Percentiles rank a stretch among this genome's conserved stretches.
Conservation (phyloP, 2,888 invertebrate species). For the Aleiodes alternator region DNA sequence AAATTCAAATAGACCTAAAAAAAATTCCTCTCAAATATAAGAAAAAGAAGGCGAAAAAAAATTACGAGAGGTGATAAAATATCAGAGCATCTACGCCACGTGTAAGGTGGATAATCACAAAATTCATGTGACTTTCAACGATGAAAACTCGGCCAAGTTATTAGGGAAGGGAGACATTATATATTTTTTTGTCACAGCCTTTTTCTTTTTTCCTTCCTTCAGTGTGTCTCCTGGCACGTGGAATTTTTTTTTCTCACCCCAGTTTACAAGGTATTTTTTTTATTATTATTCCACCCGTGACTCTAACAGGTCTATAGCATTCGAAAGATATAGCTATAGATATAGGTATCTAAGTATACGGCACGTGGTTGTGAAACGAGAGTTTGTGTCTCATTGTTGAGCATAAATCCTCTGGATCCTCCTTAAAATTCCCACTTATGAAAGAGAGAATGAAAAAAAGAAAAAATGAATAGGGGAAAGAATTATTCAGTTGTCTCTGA, state of each 20-base stretch:
- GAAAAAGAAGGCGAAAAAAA: neutral
- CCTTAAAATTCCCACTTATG: neutral
- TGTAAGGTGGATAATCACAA: constrained; percentile 12
- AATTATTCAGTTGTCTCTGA: constrained; percentile 12
- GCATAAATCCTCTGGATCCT: constrained; percentile 5
- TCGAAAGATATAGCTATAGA: neutral
- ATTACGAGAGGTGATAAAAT: neutral
- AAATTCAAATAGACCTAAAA: too few relatives aligned
- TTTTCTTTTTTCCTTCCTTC: neutral
- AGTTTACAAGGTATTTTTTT: constrained; percentile 1
- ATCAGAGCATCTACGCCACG: neutral
- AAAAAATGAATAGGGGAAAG: neutral
- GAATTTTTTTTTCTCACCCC: constrained; percentile 11
- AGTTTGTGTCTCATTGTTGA: neutral
- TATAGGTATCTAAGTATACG: neutral
- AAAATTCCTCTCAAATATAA: too few relatives aligned
- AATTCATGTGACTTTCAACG: neutral
- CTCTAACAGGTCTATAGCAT: neutral
- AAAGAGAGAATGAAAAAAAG: neutral
- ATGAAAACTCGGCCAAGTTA: neutral
- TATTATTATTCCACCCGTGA: constrained; percentile 9
- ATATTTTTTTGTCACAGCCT: constrained; percentile 5
- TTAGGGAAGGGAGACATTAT: neutral
- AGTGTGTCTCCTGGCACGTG: neutral
- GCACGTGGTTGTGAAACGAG: constrained; percentile 9